Evolutionary conservation across 1,140 invertebrate species (phyloP), one percentile per base, ranked within the genome.

Genomic region (Thalassaphorura encarpata): DNA sequence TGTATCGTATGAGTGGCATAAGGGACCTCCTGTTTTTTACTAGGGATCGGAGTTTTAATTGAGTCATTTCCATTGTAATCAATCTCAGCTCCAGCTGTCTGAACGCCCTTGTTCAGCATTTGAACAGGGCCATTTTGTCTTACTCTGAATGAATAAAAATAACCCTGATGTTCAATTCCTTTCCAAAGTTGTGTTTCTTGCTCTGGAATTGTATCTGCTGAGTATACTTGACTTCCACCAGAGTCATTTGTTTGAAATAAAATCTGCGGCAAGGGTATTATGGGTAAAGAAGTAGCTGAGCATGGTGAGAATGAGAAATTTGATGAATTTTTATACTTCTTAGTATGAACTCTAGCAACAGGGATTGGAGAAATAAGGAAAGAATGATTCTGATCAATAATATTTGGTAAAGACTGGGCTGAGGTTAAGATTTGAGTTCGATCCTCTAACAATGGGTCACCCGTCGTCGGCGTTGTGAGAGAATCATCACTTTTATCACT

Each of bases 61-160:
- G n/a, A n/a, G n/a, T n/a, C n/a, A n/a, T n/a, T n/a, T n/a, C n/a
- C n/a, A n/a, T n/a, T n/a, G n/a, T n/a, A n/a, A n/a, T n/a, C n/a
- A n/a, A n/a, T n/a, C n/a, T n/a, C n/a, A n/a, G n/a, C n/a, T n/a
- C 31, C 39, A 33, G 42, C 54, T 18, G 63, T 65, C 31, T 65
- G 63, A 50, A 62, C 53, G 6, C 23, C 24, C 47, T 65, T 65
- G 52, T 65, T 60, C 39, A 62, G 13, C 63, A 65, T 62, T 55
- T 61, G 59, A 26, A 64, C 63, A 16, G 63, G 53, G 8, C 63
- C 63, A 16, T 56, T 47, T 45, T 64, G 59, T 8, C 63, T 29
- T 40, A 64, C 63, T 51, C 63, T 29, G 46, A 64, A 61, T 15
- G 63, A 59, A 24, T 64, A 64, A 43, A 56, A 64, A 42, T 56